Conservation (phyloP, 1,140 invertebrate genomes). For the Drosophila bocqueti region DNA sequence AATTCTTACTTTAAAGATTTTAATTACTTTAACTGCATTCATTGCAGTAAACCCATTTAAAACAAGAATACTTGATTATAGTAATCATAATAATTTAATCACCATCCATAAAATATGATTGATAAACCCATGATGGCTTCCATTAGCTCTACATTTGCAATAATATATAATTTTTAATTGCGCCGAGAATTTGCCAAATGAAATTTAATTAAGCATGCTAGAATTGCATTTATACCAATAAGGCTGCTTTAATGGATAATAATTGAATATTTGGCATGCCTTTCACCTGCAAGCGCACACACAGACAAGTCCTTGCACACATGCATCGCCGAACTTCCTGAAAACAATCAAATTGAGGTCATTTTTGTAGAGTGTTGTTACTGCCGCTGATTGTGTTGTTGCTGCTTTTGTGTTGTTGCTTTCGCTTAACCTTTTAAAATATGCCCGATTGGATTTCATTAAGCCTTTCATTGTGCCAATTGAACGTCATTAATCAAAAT, state of each 20-base stretch:
- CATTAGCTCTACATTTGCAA: neutral
- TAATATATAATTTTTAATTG: conserved; percentile 1
- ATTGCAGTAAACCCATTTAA: neutral
- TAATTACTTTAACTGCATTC: neutral
- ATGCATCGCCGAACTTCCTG: conserved; percentile 48
- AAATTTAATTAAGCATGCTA: conserved; percentile 67
- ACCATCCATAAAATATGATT: neutral
- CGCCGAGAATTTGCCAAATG: conserved; percentile 45
- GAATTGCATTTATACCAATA: conserved; percentile 75
- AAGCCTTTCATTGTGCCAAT: conserved; percentile 17
- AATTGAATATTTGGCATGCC: conserved; percentile 69
- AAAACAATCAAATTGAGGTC: conserved; percentile 66
- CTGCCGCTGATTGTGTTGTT: no score
- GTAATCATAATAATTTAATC: neutral
- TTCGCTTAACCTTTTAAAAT: conserved; percentile 30
- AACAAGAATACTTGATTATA: neutral
- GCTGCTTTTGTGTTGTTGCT: conserved; percentile 15
- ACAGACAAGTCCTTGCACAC: conserved; percentile 16
- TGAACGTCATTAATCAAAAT: conserved; percentile 26
- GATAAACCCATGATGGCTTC: neutral
- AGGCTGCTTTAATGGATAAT: conserved; percentile 70
- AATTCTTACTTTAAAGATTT: neutral
- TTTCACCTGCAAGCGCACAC: conserved; percentile 36
- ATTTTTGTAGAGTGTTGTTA: conserved; percentile 55
- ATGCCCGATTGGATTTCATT: conserved; percentile 45